Evolutionary conservation across 2,113 vertebrate genomes (phyloP), one percentile per base, ranked within the genome.

Genomic region (Typhlomys cinereus): DNA sequence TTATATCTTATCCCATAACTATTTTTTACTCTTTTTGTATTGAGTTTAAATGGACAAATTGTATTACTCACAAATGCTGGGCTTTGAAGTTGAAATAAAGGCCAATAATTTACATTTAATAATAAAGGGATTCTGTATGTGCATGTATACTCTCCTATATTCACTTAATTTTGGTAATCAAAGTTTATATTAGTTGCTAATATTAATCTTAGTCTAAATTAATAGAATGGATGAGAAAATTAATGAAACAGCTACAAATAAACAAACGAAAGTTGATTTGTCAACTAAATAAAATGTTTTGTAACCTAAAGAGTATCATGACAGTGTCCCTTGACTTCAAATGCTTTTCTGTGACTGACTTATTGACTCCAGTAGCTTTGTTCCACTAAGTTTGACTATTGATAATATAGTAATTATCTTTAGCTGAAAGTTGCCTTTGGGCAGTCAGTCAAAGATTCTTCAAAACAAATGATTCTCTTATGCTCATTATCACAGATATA

Each of bases 21-120:
- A 74, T 61, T 69, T 15, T 2, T 79, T 69, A 44, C 13, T 50
- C 44, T 50, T 29, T 81, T 90, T 46, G 73, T 69, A 36, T 17
- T 67, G 36, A 23, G 0, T 92, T 88, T 78, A 0, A 48, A 88
- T 61, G 13, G 29, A 93, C 80, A 62, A 10, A 61, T 7, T 89
- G 57, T 25, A 14, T 83, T 41, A 4, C n/a, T 78, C 11, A 81
- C 17, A 17, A 62, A 46, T 36, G 66, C 18, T 86, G 34, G 23
- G 13, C 6, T 78, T 91, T 93, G 48, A 91, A 94, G 66, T 6
- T 88, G 18, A 85, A 61, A 79, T 52, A 84, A 41, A 13, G 9
- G 7, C 66, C 67, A 61, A 61, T 75, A n/a, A 9, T 50, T 83
- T 69, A 46, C 34, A 85, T 74, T 91, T 46, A 81, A 1, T 48